Base-by-base conservation (phyloP, 2,113 vertebrate species). In the Craseonycteris thonglongyai region DNA sequence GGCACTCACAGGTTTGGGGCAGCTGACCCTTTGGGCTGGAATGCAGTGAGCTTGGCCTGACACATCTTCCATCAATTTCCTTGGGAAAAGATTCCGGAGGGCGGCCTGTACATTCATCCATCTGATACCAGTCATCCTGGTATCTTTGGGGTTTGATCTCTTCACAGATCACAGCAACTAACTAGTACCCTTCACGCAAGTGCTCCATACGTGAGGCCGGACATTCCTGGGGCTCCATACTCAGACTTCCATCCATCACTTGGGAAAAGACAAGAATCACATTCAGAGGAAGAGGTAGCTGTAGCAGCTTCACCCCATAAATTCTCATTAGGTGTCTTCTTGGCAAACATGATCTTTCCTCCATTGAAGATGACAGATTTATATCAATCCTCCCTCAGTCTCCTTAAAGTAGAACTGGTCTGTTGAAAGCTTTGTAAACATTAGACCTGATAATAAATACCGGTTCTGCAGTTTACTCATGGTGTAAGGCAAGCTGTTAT, bases 21-120 rank as follows among this genome's bases (percentile, higher is more conserved):
- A 78, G 42, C 59, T 93, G 90, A 83, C 71, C 69, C 61, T 63
- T 30, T 28, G 42, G 33, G 69, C 13, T 87, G 83, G 93, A 94
- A 96, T 84, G 80, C 72, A 69, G 40, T 19, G n/a, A 93, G 47
- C 28, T 51, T 10, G 2, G 35, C 49, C 71, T 92, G 90, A 68
- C 80, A 90, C 61, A 58, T 87, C 71, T 68, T 96, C 90, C 87
- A 80, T 92, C 90, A 97, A 61, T 49, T 83, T 94, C 83, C 35
- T 66, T 71, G 33, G 58, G 42, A 80, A 88, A 94, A 92, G 61
- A 74, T 84, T 54, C 83, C 75, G 93, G 91, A 90, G 35, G 28
- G 69, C 65, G 66, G 54, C 7, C 61, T 88, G 74, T n/a, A n/a
- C 51, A 35, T 71, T 59, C 59, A 86, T 68, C 21, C 47, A 51